These are phyloP conservation scores for Palloptera scutellata DNA, from an alignment of 2,888 invertebrate genomes.

Conservation along the genomic window DNA sequence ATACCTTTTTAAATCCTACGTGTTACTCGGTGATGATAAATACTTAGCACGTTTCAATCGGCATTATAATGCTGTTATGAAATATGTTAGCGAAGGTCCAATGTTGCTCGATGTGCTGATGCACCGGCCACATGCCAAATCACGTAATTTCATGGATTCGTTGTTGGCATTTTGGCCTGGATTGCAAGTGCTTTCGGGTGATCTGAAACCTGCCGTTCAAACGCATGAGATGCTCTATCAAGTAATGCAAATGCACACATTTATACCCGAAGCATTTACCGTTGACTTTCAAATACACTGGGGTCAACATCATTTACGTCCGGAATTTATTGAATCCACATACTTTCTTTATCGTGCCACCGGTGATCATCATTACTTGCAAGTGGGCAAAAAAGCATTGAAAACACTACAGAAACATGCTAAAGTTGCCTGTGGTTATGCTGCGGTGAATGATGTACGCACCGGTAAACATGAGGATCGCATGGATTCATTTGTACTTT, in stretches of 20 bases:
- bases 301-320: conserved; percentile 96
- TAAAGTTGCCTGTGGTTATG: conserved; percentile 95
- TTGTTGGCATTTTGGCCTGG: conserved; percentile 98
- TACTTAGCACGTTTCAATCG: conserved; percentile 94
- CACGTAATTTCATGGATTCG: conserved; percentile 97
- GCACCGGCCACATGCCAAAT: conserved; percentile 93
- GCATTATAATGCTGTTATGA: conserved; percentile 96
- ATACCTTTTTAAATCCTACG: conserved; percentile 96
- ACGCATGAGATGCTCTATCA: conserved; percentile 99
- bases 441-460: conserved; percentile 94
- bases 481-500: conserved; percentile 98
- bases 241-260: conserved; percentile 96
- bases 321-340: conserved; percentile 97
- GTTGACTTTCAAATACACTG: conserved; percentile 98
- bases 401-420: conserved; percentile 90
- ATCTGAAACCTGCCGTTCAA: conserved; percentile 96
- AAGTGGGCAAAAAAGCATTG: conserved; percentile 86
- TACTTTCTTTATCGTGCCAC: conserved; percentile 97
- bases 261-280: conserved; percentile 98
- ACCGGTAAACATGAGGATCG: conserved; percentile 92
- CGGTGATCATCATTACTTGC: conserved; percentile 92
- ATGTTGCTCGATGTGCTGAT: conserved; percentile 94
- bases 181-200: conserved; percentile 87
- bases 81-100: conserved; percentile 92
- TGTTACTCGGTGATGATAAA: conserved; percentile 90